Evolutionary conservation across 2,888 invertebrate genomes (phyloP).

Genomic region (Ctena decussata): DNA sequence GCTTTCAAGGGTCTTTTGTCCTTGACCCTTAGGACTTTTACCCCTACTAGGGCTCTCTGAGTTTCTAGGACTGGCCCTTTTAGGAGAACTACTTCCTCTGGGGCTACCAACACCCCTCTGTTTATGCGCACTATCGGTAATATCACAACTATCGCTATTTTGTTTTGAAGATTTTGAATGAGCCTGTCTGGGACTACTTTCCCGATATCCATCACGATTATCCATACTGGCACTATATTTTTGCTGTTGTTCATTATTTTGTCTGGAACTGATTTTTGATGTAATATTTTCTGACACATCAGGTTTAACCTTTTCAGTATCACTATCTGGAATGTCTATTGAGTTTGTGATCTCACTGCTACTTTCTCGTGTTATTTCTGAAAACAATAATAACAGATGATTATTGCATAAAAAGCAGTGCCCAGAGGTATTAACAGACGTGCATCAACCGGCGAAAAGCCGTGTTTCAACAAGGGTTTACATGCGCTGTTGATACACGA

Average conservation of each 20-base stretch:
- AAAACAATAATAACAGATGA: conserved; percentile 18
- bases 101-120: conserved; percentile 14
- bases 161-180: conserved; percentile 10
- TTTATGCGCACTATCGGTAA: conserved; percentile 15
- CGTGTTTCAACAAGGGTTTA: no score
- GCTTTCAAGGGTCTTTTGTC: conserved; percentile 7
- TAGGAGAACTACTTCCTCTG: background rate
- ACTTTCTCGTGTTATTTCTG: conserved; percentile 83
- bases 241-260: conserved; percentile 42
- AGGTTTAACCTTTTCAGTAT: conserved; percentile 30
- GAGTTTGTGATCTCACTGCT: conserved; percentile 68
- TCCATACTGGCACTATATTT: conserved; percentile 66
- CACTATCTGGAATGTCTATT: background rate
- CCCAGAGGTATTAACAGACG: no score
- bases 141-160: conserved; percentile 40
- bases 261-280: conserved; percentile 46
- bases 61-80: conserved; percentile 35
- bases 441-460: no score
- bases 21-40: conserved; percentile 31
- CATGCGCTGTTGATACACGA: no score
- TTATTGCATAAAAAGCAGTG: no score
- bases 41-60: conserved; percentile 44
- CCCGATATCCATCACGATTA: conserved; percentile 63
- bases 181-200: conserved; percentile 14
- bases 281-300: conserved; percentile 45